A percentile compares a stretch with the other conserved stretches of the same genome.
Evolutionary conservation across 2,888 invertebrate genomes (phyloP).

Genomic region (Mythimna impura): DNA sequence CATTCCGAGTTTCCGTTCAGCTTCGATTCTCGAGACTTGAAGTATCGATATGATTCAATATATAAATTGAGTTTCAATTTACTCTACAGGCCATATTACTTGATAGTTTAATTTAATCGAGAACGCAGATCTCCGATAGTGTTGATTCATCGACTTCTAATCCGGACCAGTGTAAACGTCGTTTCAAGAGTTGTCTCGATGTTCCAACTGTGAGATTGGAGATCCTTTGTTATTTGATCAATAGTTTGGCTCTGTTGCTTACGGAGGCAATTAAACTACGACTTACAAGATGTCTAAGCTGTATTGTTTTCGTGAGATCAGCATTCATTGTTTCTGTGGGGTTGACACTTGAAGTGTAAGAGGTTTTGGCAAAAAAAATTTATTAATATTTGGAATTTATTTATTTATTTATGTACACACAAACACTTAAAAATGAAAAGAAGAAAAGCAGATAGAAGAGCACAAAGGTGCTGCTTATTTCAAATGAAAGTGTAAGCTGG

Average conservation of each 20-base stretch:
- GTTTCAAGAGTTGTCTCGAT: constrained; percentile 55
- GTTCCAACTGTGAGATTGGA: constrained; percentile 47
- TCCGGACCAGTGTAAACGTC: constrained; percentile 59
- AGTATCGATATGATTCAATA: constrained; percentile 45
- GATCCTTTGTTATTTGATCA: constrained; percentile 55
- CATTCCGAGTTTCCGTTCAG: constrained; percentile 15
- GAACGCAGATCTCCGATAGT: constrained; percentile 60
- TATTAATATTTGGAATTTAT: no score
- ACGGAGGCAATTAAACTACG: constrained; percentile 39
- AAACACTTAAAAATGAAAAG: no score
- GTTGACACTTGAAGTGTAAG: background rate
- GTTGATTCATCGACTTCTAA: constrained; percentile 64
- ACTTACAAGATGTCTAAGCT: background rate
- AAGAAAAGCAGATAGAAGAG: no score
- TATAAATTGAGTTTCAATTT: constrained; percentile 57
- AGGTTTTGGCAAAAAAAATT: background rate
- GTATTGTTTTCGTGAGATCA: background rate
- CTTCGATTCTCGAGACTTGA: constrained; percentile 23
- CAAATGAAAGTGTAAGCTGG: no score
- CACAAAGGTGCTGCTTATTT: no score
- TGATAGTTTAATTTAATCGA: constrained; percentile 63
- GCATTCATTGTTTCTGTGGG: background rate
- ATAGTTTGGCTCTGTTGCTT: constrained; percentile 38
- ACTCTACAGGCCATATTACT: constrained; percentile 49
- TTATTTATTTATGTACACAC: no score